Evolutionary conservation across 23 tunicate species (phyloP).

Genomic region (Trididemnum clinides): DNA sequence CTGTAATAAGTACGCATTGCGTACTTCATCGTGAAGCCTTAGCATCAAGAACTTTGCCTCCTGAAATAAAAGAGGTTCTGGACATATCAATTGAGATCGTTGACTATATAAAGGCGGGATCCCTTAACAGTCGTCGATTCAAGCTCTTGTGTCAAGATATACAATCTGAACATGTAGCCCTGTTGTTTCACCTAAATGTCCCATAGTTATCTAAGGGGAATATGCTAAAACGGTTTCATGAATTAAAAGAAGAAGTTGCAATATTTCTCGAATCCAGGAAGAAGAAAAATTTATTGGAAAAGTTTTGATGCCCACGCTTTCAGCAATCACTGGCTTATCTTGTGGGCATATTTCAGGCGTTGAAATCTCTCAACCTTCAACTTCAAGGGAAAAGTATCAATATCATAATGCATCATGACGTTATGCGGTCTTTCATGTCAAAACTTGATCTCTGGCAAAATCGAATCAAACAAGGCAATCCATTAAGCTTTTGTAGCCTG

Average conservation of each 20-base stretch:
- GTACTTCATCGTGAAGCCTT: conserved; percentile 38
- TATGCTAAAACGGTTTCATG: conserved; percentile 43
- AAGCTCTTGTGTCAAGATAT: conserved; percentile 18
- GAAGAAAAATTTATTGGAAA: conserved; percentile 24
- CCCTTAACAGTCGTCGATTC: conserved; percentile 15
- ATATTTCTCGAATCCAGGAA: conserved; percentile 18
- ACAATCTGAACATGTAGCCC: conserved; percentile 9
- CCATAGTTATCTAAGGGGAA: conserved; percentile 31
- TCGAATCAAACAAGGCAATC: conserved; percentile 32
- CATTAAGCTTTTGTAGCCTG: conserved; percentile 27
- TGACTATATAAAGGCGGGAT: conserved; percentile 10
- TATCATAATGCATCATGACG: conserved; percentile 17
- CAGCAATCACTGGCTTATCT: conserved; percentile 33
- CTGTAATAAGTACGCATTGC: conserved; percentile 14
- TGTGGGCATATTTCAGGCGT: conserved; percentile 42
- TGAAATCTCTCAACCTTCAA: conserved; percentile 37
- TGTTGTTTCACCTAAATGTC: conserved; percentile 11
- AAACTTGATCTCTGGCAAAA: conserved; percentile 27
- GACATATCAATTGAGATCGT: not conserved
- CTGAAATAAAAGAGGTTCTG: conserved; percentile 26
- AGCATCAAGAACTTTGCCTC: conserved; percentile 38
- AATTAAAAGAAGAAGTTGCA: conserved; percentile 41
- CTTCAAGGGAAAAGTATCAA: conserved; percentile 44
- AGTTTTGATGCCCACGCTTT: conserved; percentile 19
- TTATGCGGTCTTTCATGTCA: conserved; percentile 20